Conservation (phyloP, 2,888 invertebrate species). For the Ametastegia equiseti region DNA sequence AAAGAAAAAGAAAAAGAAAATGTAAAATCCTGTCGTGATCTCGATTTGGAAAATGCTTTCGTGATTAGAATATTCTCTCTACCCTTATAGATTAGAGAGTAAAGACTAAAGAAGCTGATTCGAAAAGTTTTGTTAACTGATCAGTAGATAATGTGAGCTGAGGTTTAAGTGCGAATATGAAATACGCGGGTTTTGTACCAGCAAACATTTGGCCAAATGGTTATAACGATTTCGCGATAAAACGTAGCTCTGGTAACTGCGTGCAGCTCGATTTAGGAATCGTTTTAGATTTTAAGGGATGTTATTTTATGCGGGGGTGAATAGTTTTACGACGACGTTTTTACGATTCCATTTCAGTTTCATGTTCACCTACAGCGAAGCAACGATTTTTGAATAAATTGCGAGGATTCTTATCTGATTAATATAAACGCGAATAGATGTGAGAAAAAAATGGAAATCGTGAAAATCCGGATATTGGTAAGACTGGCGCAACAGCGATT, state of each 20-base stretch:
- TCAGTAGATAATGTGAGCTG: neutral
- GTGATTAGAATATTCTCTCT: too few species aligned
- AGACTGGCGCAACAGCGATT: neutral
- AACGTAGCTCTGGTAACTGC: neutral
- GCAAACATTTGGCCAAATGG: neutral
- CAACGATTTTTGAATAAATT: neutral
- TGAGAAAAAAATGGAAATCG: neutral
- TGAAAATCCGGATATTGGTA: neutral
- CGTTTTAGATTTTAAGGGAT: neutral
- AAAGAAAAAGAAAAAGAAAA: too few species aligned
- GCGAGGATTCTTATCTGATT: neutral
- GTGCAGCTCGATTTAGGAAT: neutral
- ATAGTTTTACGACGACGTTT: neutral
- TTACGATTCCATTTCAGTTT: neutral
- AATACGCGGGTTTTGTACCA: neutral
- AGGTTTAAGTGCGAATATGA: neutral
- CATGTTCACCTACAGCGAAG: neutral
- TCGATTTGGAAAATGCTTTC: too few species aligned
- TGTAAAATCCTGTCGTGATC: too few species aligned
- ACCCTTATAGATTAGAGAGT: too few species aligned
- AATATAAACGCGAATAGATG: too few species aligned
- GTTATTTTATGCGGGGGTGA: neutral
- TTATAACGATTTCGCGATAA: neutral
- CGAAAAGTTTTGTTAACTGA: neutral
- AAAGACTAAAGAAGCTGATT: neutral